These are phyloP conservation scores for Elysia chlorotica DNA, from an alignment of 1,140 invertebrate species.

Conservation along the genomic window DNA sequence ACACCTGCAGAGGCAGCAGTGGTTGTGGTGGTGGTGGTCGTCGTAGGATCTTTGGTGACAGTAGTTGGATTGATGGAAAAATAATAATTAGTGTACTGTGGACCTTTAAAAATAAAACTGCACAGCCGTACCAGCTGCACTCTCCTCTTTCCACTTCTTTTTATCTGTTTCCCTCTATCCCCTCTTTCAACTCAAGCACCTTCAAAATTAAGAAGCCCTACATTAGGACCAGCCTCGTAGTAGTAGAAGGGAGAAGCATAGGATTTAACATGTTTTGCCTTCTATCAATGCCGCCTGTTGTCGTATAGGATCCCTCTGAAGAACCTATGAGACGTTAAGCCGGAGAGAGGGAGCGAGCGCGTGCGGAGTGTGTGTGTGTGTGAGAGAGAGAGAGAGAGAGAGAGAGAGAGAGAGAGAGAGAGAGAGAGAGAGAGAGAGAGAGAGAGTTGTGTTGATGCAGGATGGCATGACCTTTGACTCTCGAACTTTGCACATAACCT, in stretches of 20 bases:
- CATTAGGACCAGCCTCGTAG: background rate
- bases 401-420: background rate
- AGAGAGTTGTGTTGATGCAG: background rate
- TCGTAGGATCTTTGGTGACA: background rate
- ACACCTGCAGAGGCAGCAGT: background rate
- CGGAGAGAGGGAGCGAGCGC: background rate
- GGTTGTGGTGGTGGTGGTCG: background rate
- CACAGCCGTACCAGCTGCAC: too few species aligned
- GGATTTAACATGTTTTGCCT: background rate
- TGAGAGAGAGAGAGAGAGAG: background rate
- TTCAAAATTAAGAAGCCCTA: background rate
- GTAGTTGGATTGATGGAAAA: background rate
- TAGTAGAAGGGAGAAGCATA: background rate
- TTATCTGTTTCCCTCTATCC: too few species aligned
- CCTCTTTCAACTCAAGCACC: background rate
- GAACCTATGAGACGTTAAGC: background rate
- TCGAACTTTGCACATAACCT: background rate
- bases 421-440: background rate
- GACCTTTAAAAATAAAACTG: too few species aligned
- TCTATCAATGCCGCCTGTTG: background rate
- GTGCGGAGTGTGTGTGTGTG: background rate
- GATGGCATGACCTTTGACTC: background rate
- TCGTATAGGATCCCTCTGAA: background rate
- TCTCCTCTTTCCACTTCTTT: too few species aligned
- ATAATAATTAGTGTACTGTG: background rate